Base-by-base conservation (phyloP, 2,113 vertebrate genomes). In the Coregonus clupeaformis region DNA sequence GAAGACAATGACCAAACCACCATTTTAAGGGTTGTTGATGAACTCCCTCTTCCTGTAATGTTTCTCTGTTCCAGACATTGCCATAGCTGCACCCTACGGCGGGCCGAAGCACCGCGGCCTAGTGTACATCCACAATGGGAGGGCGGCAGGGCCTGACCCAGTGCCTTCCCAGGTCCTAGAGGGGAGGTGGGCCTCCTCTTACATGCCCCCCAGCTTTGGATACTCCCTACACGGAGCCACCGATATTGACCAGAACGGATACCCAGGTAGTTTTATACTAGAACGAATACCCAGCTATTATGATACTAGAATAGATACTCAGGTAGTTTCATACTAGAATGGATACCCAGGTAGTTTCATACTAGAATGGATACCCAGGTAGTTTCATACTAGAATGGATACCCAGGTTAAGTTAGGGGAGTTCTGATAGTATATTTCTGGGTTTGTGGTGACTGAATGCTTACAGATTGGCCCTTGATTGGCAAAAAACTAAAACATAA, bases 41-140 rank as follows among this genome's bases (percentile, higher is more conserved):
- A 60, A 9, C 20, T 68, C 66, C 22, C 32, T 18, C 45, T 6
- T 49, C 5, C 45, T 27, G 14, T 52, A 18, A 52, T 25, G 20
- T 29, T 49, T 72, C 68, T 67, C 22, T 32, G 49, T 52, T 52
- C 64, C 83, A 99, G 97, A 99, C 76, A 87, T 99, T 77, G 97
- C 96, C 67, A 90, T 99, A 75, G 96, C 96, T 27, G 95, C 97
- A 24, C 98, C 98, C 0, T 98, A 99, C 0, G 98, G 96, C 1
- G 97, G 97, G 24, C 88, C 93, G 9, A 88, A 93, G 67, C 94
- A 85, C 66, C 88, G 92, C 25, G 98, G 97, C 3, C 71, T 96
- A 59, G 96, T 99, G 69, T 99, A 99, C 72, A 96, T 99, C 87
- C 95, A 97, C 84, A 99, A 98, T 11, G 98, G 98, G n/a, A 86